Conservation (phyloP, 2,888 invertebrate genomes). For the Chrysolina haemoptera region DNA sequence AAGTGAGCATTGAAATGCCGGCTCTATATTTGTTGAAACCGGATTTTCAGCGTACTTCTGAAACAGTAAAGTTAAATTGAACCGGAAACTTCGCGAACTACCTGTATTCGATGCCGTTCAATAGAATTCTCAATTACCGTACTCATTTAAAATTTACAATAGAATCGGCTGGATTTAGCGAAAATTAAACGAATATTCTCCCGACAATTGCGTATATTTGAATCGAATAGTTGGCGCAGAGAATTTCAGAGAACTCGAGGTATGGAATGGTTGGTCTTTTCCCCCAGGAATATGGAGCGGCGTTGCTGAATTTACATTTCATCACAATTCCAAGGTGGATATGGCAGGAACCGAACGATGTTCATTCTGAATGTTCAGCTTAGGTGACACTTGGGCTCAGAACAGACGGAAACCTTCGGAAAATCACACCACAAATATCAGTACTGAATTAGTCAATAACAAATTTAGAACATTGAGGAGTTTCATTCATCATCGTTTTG, state of each 20-base stretch:
- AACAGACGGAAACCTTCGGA: neutral
- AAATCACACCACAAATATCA: neutral
- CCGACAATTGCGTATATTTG: constrained; percentile 15
- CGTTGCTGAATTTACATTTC: constrained; percentile 28
- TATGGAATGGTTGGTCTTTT: constrained; percentile 10
- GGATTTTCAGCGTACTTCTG: constrained; percentile 9
- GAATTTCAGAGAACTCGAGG: neutral
- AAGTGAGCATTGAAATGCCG: constrained; percentile 15
- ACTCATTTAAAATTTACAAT: constrained; percentile 23
- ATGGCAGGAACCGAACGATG: constrained; percentile 20
- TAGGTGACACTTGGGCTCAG: constrained; percentile 9
- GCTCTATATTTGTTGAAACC: constrained; percentile 13
- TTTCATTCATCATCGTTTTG: neutral
- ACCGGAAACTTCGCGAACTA: constrained; percentile 20
- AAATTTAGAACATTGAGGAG: neutral
- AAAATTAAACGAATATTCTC: constrained; percentile 4
- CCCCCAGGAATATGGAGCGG: neutral
- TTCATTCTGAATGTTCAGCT: constrained; percentile 22
- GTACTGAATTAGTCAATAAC: neutral
- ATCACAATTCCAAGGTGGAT: constrained; percentile 20
- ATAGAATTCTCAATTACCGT: constrained; percentile 12
- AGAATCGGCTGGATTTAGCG: constrained; percentile 12
- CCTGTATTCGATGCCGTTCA: constrained; percentile 17
- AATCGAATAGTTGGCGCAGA: constrained; percentile 1
- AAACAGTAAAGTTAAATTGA: constrained; percentile 18